Conservation (phyloP, 1,140 invertebrate species). For the Pogonognathellus flavescens region DNA sequence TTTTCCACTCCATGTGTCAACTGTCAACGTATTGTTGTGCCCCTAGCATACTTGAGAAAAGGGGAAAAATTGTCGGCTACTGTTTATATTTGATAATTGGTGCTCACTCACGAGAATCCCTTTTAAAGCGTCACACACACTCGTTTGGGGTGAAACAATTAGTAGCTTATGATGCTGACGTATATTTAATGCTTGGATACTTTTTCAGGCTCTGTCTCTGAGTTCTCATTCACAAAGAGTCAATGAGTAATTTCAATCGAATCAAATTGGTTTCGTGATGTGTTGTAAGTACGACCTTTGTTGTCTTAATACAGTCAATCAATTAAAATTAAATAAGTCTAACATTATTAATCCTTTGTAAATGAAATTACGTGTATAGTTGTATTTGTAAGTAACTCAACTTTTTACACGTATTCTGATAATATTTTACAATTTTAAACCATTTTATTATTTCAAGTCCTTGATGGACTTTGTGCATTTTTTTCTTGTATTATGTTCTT, state of each 20-base stretch:
- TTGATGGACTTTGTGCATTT: not conserved
- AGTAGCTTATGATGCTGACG: conserved; percentile 25
- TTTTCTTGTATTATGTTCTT: conserved; percentile 34
- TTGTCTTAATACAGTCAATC: conserved; percentile 50
- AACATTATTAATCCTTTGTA: conserved; percentile 33
- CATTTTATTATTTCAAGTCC: conserved; percentile 29
- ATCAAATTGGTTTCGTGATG: conserved; percentile 48
- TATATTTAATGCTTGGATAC: conserved; percentile 48
- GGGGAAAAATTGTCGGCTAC: not conserved
- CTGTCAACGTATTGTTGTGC: no score
- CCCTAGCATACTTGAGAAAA: no score
- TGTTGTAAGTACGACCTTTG: conserved; percentile 49
- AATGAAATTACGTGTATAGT: conserved; percentile 32
- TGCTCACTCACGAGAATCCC: no score
- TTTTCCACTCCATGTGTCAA: no score
- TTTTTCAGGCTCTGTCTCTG: conserved; percentile 46
- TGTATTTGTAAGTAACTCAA: conserved; percentile 39
- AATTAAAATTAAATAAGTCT: conserved; percentile 36
- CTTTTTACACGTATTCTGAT: conserved; percentile 25
- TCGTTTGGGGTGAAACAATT: not conserved
- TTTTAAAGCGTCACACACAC: conserved; percentile 3
- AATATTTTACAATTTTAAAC: conserved; percentile 15
- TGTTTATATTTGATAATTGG: not conserved
- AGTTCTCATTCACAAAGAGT: conserved; percentile 50
- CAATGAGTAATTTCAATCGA: conserved; percentile 49